A percentile compares a stretch with the other conserved stretches of the same genome.
Conservation (phyloP, 2,888 invertebrate genomes). For the Pediacus dermestoides region DNA sequence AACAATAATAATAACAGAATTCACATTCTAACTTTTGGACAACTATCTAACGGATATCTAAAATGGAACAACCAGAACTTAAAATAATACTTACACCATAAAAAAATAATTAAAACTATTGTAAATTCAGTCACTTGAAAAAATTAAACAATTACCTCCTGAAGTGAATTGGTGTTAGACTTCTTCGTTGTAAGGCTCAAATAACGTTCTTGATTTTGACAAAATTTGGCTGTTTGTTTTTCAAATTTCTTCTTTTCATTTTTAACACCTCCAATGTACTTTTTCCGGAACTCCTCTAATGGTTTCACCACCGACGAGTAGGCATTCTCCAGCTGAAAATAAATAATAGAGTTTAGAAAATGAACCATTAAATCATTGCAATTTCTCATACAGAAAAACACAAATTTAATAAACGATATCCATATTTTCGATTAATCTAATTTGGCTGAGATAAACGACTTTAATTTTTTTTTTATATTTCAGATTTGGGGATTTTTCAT, state of each 20-base stretch:
- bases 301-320: constrained; percentile 91
- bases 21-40: too few species aligned
- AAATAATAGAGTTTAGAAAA: too few species aligned
- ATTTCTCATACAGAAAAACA: too few species aligned
- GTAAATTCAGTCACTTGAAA: neutral
- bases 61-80: too few species aligned
- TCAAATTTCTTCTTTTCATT: constrained; percentile 97
- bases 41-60: too few species aligned
- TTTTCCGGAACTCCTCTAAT: constrained; percentile 89
- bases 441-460: too few species aligned
- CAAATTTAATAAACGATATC: too few species aligned
- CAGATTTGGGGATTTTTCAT: too few species aligned
- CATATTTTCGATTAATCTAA: too few species aligned
- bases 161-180: constrained; percentile 75
- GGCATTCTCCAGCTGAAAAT: constrained; percentile 81
- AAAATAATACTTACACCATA: neutral
- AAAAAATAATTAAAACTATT: neutral
- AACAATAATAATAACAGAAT: too few species aligned
- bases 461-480: too few species aligned
- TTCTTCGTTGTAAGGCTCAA: constrained; percentile 90
- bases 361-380: too few species aligned
- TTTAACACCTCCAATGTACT: constrained; percentile 93
- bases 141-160: constrained; percentile 65
- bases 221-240: constrained; percentile 96
- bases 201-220: constrained; percentile 93